Percentiles rank a stretch among this genome's conserved stretches.
phyloP scores from a whole-genome alignment of 2,888 invertebrate species.

The Caenorhabditis zanzibari region DNA sequence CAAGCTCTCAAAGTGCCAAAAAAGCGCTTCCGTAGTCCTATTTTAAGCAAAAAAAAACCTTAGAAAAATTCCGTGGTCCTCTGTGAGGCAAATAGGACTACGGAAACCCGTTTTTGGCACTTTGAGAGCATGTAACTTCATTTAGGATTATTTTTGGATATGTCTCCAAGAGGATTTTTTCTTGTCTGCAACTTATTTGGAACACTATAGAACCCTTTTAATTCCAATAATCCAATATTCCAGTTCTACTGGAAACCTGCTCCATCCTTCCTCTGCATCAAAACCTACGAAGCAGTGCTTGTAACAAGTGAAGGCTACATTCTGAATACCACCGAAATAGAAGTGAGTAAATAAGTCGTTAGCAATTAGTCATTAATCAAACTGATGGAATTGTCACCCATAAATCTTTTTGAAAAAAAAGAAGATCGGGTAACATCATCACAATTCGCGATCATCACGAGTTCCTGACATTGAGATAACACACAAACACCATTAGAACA shows the following conservation, averaged over 20 bases:
- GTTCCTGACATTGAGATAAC: slow-evolving; percentile 2
- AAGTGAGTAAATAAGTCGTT: slow-evolving; percentile 30
- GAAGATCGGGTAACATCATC: slow-evolving; percentile 24
- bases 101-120: no score
- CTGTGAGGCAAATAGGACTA: no score
- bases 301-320: slow-evolving; percentile 29
- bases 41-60: no score
- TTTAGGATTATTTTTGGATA: no score
- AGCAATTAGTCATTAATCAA: slow-evolving; percentile 38
- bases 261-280: slow-evolving; percentile 50
- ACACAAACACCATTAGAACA: slow-evolving; percentile 1
- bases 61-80: no score
- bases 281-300: slow-evolving; percentile 48
- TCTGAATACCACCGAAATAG: slow-evolving; percentile 46
- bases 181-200: no score
- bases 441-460: slow-evolving; percentile 24
- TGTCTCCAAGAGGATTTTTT: no score
- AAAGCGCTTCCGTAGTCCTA: no score
- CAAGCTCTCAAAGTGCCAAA: no score
- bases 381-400: background rate
- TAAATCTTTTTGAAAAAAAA: slow-evolving; percentile 27
- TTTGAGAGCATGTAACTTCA: no score
- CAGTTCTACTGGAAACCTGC: slow-evolving; percentile 46
- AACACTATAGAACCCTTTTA: no score
- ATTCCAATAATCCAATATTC: no score